A percentile compares a stretch with the other conserved stretches of the same genome.
Conservation (phyloP, 2,113 vertebrate species). For the Excalfactoria chinensis region DNA sequence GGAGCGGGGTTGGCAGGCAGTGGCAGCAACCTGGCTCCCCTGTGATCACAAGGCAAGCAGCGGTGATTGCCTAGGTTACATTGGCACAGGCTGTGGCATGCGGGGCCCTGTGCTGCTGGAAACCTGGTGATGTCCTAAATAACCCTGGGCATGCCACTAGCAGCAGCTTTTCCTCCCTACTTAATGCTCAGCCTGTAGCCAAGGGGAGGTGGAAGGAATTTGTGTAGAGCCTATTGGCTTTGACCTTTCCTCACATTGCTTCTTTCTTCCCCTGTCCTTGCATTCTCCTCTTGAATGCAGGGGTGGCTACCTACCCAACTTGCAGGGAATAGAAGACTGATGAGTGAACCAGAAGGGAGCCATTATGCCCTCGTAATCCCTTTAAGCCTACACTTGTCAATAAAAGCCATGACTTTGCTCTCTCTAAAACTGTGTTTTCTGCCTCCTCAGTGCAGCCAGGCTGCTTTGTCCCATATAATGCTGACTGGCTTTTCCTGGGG, state of each 20-base stretch:
- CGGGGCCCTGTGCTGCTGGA: background rate
- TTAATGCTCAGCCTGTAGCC: fast-evolving
- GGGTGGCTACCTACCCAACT: background rate
- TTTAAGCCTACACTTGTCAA: background rate
- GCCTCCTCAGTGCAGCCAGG: background rate
- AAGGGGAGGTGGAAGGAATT: background rate
- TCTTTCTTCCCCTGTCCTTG: background rate
- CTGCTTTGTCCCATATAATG: background rate
- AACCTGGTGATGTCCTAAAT: fast-evolving
- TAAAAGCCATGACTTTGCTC: background rate
- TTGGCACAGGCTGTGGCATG: background rate
- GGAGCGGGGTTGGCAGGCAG: background rate
- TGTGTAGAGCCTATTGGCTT: fast-evolving
- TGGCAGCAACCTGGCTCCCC: too few species aligned
- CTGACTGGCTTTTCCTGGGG: background rate
- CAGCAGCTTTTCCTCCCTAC: background rate
- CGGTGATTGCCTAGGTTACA: fast-evolving
- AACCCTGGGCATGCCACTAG: background rate
- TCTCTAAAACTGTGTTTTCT: background rate
- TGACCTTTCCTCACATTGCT: background rate
- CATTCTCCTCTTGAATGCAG: background rate
- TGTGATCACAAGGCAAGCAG: fast-evolving
- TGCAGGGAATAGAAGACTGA: background rate
- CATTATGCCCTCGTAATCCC: background rate
- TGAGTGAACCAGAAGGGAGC: background rate